These are phyloP conservation scores for human DNA, from an alignment of 2,113 vertebrate genomes.

Conservation along the genomic window GRCh38 chr15:29446501-29447000, in stretches of 20 bases:
- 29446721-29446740: background rate
- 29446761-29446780: background rate
- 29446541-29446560: background rate
- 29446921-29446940: background rate
- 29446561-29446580: accelerated
- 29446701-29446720: too few relatives aligned
- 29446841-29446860: background rate
- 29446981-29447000: background rate
- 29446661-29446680: background rate
- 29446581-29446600: background rate
- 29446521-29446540: background rate
- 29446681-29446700: background rate
- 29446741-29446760: background rate
- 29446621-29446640: background rate
- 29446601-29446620: background rate
- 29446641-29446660: background rate
- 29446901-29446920: background rate
- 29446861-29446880: background rate
- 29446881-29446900: background rate
- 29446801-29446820: background rate
- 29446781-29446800: too few relatives aligned
- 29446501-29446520: background rate
- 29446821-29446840: background rate
- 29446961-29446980: background rate
- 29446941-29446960: background rate